Base-by-base conservation (phyloP, 2,888 invertebrate species). In the Gasteruption jaculator region DNA sequence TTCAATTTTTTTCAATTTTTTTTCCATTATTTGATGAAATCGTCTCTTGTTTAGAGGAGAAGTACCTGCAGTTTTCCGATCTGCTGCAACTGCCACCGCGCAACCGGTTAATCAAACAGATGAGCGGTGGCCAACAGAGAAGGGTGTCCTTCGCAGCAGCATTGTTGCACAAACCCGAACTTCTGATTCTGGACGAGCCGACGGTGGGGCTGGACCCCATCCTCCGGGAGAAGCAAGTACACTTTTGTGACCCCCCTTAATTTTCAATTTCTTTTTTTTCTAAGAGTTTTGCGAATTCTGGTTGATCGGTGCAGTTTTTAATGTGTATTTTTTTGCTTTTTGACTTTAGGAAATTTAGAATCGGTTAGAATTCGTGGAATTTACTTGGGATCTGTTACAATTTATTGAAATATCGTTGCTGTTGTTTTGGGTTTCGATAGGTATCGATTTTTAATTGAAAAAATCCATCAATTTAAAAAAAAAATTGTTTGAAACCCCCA, bases 151-250 rank as follows among this genome's bases (percentile, higher is more conserved):
- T 94, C 51, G 91, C 92, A 0, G 88, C 87, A 4, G 90, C 93
- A 1, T 73, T 94, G 61, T 80, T 94, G 0, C 92, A 93, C 61
- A 86, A 85, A 53, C 93, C 94, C 0, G 87, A 91, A 65, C 71
- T 94, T 20, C 74, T 94, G 19, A 91, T 94, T 45, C 71, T 94
- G 57, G 94, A 94, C 61, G 94, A 94, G 64, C 93, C 93, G 0
- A 94, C 93, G 0, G 93, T 92, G n/a, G 94, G 93, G 0, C 76
- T 94, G 43, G 94, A 94, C 74, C 93, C 93, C 1, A 79, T 93
- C 49, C 72, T 94, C 38, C 77, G 91, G 67, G 86, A 88, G 69
- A 82, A 82, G 89, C 85, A 67, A 73, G 74, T 61, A 59, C 50
- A 53, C 36, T 52, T 48, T 50, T 16, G 29, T 26, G 21, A n/a